These are phyloP conservation scores for Noctuana brunneofusca DNA, from an alignment of 2,888 invertebrate genomes.

Conservation along the genomic window DNA sequence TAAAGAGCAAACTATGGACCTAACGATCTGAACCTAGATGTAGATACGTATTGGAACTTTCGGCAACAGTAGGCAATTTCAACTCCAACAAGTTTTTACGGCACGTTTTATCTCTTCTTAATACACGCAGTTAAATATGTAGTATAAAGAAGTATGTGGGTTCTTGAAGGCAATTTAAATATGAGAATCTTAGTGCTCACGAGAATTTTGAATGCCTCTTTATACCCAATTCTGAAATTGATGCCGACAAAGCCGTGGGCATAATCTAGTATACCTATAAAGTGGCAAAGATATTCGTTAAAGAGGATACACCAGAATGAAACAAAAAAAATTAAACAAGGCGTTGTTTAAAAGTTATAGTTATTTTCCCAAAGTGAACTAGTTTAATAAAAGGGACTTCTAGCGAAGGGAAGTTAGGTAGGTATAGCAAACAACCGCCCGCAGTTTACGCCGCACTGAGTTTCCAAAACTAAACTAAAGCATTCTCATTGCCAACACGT, in stretches of 20 bases:
- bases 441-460: constrained; percentile 63
- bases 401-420: constrained; percentile 39
- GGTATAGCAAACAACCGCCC: constrained; percentile 48
- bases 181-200: no score
- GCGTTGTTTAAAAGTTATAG: not conserved
- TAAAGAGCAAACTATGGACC: constrained; percentile 43
- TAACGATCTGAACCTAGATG: constrained; percentile 33
- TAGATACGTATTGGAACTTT: constrained; percentile 29
- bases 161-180: no score
- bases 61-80: constrained; percentile 14
- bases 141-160: no score
- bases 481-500: not conserved
- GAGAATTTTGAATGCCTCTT: no score
- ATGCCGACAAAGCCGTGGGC: no score
- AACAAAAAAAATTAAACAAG: no score
- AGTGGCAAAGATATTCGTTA: no score
- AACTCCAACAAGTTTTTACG: not conserved
- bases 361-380: not conserved
- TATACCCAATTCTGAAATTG: no score
- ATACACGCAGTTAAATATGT: not conserved
- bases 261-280: no score
- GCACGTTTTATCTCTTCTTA: not conserved
- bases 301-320: no score
- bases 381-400: constrained; percentile 42
- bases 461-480: constrained; percentile 33